These are phyloP conservation scores for Toxotes lorentzi DNA, from an alignment of 2,797 vertebrate genomes.

Conservation along the genomic window DNA sequence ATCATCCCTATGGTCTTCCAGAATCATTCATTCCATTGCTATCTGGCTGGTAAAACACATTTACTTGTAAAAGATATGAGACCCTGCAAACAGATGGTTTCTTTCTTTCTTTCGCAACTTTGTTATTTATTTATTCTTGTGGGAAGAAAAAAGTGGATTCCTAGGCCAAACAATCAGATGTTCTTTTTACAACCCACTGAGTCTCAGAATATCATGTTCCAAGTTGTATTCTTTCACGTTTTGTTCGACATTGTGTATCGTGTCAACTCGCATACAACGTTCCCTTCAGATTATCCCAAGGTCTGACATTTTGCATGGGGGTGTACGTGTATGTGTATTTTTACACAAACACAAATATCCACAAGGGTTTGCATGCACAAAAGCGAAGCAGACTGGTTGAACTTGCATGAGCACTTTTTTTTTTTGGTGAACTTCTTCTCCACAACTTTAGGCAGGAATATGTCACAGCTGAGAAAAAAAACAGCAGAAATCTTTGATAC, in stretches of 20 bases:
- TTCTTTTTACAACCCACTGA: not conserved
- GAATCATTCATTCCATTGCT: not conserved
- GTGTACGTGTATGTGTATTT: not conserved
- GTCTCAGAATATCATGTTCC: slow-evolving; percentile 5
- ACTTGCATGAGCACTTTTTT: not conserved
- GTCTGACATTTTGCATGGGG: not conserved
- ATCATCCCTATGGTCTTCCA: not conserved
- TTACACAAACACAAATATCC: not conserved
- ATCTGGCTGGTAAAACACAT: not conserved
- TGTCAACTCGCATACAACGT: not conserved
- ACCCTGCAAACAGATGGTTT: slow-evolving; percentile 1
- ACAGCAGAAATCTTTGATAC: not conserved
- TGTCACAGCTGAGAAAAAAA: not conserved
- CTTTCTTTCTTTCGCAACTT: not conserved
- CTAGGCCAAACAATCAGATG: not conserved
- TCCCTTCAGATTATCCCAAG: not conserved
- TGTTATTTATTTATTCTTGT: not conserved
- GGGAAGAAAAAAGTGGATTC: not conserved
- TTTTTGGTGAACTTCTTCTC: not conserved
- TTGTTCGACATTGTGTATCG: not conserved
- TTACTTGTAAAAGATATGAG: not conserved
- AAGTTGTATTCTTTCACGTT: not conserved
- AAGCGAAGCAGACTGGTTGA: not conserved
- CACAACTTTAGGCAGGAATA: not conserved
- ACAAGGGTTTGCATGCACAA: not conserved